Conservation (phyloP, 2,797 vertebrate genomes). For the Remorina albescens region DNA sequence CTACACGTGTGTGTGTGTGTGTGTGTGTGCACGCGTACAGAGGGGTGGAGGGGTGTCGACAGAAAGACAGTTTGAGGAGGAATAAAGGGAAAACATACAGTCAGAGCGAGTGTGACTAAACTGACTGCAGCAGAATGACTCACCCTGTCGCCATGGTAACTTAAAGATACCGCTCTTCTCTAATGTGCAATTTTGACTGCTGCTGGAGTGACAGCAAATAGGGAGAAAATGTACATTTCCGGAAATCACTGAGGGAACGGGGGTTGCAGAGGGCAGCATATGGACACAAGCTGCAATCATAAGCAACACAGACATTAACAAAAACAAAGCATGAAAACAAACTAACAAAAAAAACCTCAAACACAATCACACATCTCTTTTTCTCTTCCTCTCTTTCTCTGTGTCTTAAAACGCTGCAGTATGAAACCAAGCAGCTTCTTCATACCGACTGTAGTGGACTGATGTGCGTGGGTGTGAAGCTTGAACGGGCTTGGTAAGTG, state of each 20-base stretch:
- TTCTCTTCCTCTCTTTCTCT: background rate
- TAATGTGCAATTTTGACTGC: slow-evolving; percentile 79
- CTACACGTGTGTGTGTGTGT: background rate
- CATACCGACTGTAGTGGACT: slow-evolving; percentile 50
- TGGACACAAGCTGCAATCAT: background rate
- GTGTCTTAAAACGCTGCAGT: slow-evolving; percentile 64
- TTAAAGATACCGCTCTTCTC: slow-evolving; percentile 75
- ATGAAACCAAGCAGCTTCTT: slow-evolving; percentile 54
- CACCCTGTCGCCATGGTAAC: slow-evolving; percentile 86
- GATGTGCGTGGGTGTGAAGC: slow-evolving; percentile 70
- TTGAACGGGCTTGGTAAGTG: slow-evolving; percentile 61
- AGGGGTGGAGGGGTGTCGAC: slow-evolving; percentile 27
- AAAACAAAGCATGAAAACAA: too few species aligned
- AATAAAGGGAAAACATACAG: slow-evolving; percentile 70
- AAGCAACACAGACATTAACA: slow-evolving; percentile 11
- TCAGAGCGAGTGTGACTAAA: slow-evolving; percentile 83
- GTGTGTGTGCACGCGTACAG: slow-evolving; percentile 9
- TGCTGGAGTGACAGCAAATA: slow-evolving; percentile 43
- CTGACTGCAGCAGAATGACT: slow-evolving; percentile 88
- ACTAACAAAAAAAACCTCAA: background rate
- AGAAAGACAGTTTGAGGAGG: slow-evolving; percentile 36
- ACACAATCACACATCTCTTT: slow-evolving; percentile 22
- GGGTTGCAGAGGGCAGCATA: slow-evolving; percentile 29
- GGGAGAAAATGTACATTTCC: slow-evolving; percentile 54
- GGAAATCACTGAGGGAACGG: slow-evolving; percentile 50